Evolutionary conservation across 37 sponge, comb jelly and placozoan genomes (phyloP).

Genomic region (Amphimedon queenslandica): DNA sequence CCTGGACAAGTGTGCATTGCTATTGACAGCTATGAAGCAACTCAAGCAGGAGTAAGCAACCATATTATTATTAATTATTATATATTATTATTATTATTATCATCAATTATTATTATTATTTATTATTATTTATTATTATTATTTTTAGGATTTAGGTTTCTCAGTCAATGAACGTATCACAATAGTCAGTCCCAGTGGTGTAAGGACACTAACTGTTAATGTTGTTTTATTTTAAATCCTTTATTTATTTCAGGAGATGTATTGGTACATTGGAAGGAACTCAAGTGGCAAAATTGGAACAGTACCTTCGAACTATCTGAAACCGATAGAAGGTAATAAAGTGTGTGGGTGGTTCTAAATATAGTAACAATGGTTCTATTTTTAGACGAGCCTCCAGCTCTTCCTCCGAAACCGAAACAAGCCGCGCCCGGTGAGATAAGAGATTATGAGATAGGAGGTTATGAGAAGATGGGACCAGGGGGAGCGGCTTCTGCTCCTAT

Average conservation of each 20-base stretch:
- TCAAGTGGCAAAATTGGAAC: slow-evolving; percentile 32
- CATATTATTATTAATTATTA: not conserved
- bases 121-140: not conserved
- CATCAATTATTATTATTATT: not conserved
- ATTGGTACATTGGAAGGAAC: slow-evolving; percentile 68
- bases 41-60: not conserved
- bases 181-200: slow-evolving; percentile 44
- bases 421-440: not conserved
- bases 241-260: slow-evolving; percentile 44
- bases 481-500: not conserved
- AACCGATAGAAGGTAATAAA: not conserved
- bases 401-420: not conserved
- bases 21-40: not conserved
- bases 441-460: not conserved
- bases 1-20: not conserved
- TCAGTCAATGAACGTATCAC: slow-evolving; percentile 36
- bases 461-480: slow-evolving; percentile 1
- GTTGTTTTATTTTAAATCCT: not conserved
- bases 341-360: too few relatives aligned
- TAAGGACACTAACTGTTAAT: slow-evolving; percentile 9
- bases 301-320: slow-evolving; percentile 57
- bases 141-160: slow-evolving; percentile 57
- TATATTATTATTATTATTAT: not conserved
- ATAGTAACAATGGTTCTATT: too few relatives aligned
- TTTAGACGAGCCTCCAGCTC: too few relatives aligned